Evolutionary conservation across 2,797 vertebrate species (phyloP).

Genomic region (Lagodon rhomboides): DNA sequence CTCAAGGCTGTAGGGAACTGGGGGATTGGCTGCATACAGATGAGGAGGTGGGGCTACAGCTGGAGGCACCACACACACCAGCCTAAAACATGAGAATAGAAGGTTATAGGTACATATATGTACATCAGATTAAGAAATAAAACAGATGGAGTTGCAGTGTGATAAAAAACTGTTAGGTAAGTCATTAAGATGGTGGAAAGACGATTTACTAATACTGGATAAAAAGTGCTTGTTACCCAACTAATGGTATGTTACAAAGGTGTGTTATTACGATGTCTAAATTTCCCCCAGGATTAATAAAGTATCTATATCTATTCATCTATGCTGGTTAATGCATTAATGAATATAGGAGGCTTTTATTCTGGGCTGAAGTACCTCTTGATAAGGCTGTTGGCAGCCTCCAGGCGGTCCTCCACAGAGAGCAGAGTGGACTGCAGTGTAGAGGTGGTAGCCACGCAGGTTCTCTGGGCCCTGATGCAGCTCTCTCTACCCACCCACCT

Average conservation of each 20-base stretch:
- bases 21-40: slow-evolving; percentile 89
- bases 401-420: slow-evolving; percentile 79
- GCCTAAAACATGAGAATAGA: slow-evolving; percentile 77
- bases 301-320: no score
- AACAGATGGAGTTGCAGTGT: not conserved
- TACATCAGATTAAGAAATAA: not conserved
- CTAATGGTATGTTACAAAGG: no score
- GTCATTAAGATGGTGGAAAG: not conserved
- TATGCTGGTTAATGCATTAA: no score
- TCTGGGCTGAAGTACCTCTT: slow-evolving; percentile 83
- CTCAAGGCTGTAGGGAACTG: slow-evolving; percentile 86
- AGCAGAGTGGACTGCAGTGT: slow-evolving; percentile 82
- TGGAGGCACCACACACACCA: slow-evolving; percentile 90
- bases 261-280: not conserved
- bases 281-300: no score
- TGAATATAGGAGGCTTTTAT: no score
- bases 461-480: slow-evolving; percentile 81
- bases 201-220: not conserved
- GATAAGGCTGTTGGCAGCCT: slow-evolving; percentile 81
- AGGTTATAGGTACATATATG: not conserved
- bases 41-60: slow-evolving; percentile 89
- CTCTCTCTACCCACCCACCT: slow-evolving; percentile 89
- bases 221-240: no score
- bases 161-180: not conserved
- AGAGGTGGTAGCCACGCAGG: slow-evolving; percentile 73